Conservation (phyloP, 37 sponge, comb jelly and placozoan genomes). For the Axinella damicornis region DNA sequence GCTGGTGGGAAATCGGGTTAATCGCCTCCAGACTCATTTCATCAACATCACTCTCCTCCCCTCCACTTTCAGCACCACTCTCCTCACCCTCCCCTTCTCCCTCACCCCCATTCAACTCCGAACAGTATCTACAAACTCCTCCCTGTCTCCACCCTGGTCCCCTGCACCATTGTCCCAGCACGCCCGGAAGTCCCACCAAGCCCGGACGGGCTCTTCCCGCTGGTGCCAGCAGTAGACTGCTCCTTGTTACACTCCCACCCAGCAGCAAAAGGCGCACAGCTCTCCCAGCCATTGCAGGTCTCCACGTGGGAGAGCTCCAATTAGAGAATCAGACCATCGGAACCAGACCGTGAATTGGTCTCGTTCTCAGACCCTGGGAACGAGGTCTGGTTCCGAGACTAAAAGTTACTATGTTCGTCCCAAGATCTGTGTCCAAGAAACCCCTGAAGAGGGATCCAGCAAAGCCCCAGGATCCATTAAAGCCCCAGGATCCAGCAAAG, state of each 20-base stretch:
- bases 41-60: not conserved
- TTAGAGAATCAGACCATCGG: no score
- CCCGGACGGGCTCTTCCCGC: not conserved
- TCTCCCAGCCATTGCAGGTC: not conserved
- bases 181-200: not conserved
- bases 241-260: not conserved
- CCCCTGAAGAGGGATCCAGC: no score
- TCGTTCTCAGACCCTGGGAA: no score
- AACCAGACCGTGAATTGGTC: no score
- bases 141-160: no score
- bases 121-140: not conserved
- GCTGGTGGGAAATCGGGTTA: not conserved
- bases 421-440: constrained; percentile 1
- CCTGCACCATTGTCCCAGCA: constrained; percentile 1
- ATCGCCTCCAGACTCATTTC: not conserved
- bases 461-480: no score
- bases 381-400: not conserved
- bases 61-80: not conserved
- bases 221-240: not conserved
- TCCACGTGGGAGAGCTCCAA: constrained; percentile 15
- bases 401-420: constrained; percentile 7
- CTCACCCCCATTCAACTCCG: not conserved
- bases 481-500: no score
- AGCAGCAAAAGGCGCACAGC: not conserved
- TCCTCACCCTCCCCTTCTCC: not conserved